A percentile compares a stretch with the other conserved stretches of the same genome.
Evolutionary conservation across 2,113 vertebrate species (phyloP).

Genomic region (Setophaga kirtlandii): DNA sequence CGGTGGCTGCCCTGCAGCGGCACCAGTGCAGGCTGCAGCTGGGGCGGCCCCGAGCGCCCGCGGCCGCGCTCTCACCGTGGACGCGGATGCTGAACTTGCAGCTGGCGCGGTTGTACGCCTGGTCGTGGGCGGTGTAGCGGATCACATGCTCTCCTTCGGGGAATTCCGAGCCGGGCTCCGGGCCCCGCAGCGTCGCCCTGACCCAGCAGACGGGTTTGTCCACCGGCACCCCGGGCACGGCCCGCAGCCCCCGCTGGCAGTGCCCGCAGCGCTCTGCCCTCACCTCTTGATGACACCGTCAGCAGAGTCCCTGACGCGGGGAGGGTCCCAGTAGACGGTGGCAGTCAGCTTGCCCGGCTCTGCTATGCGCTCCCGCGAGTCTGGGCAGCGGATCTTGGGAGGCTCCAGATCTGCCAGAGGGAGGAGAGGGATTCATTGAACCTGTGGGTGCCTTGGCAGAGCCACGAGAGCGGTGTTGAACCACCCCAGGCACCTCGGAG

Average conservation of each 20-base stretch:
- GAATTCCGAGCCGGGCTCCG: slow-evolving; percentile 84
- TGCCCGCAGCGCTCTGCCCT: not conserved
- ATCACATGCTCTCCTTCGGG: slow-evolving; percentile 86
- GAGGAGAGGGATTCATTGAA: not conserved
- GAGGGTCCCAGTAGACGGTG: slow-evolving; percentile 87
- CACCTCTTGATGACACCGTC: slow-evolving; percentile 87
- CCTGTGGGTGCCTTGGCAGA: not conserved
- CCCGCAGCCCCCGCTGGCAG: accelerated
- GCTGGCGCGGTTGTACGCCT: slow-evolving; percentile 89
- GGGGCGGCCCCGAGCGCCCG: accelerated
- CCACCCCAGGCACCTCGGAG: accelerated
- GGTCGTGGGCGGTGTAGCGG: slow-evolving; percentile 89
- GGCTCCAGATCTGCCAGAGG: slow-evolving; percentile 85
- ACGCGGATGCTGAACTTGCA: slow-evolving; percentile 94
- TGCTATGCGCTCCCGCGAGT: slow-evolving; percentile 86
- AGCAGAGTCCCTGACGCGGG: slow-evolving; percentile 87
- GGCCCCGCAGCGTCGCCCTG: slow-evolving; percentile 86
- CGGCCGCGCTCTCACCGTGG: slow-evolving; percentile 76
- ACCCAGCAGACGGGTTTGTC: not conserved
- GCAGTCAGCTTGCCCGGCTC: slow-evolving; percentile 90
- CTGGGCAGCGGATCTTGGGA: slow-evolving; percentile 91
- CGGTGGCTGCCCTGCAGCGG: accelerated
- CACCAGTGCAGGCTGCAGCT: accelerated
- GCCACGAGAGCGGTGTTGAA: accelerated
- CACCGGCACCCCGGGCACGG: accelerated